phyloP scores from a whole-genome alignment of 2,113 vertebrate genomes.

The Crocuta crocuta region DNA sequence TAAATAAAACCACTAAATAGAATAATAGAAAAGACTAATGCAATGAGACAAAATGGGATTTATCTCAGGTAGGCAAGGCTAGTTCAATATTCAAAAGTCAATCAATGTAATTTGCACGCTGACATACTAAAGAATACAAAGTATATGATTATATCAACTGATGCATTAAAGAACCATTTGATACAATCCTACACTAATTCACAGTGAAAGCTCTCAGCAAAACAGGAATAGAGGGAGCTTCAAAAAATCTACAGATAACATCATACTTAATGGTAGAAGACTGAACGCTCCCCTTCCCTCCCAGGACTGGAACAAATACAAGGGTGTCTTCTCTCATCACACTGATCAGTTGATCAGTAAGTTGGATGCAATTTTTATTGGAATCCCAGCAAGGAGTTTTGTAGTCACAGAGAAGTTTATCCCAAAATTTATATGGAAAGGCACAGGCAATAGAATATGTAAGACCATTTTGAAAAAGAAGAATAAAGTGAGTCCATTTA shows the following conservation, averaged over 20 bases:
- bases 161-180: background rate
- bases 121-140: background rate
- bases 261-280: background rate
- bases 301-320: background rate
- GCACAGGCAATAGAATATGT: background rate
- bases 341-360: background rate
- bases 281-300: background rate
- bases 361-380: background rate
- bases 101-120: background rate
- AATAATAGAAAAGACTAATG: background rate
- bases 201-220: background rate
- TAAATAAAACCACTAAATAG: background rate
- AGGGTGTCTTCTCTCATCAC: background rate
- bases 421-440: background rate
- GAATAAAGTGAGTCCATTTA: background rate
- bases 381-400: background rate
- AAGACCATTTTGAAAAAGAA: background rate
- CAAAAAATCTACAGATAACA: background rate
- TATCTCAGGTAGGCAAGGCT: background rate
- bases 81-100: background rate
- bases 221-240: background rate
- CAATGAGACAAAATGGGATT: background rate
- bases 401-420: background rate
- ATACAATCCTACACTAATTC: background rate
- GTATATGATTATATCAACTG: background rate